Evolutionary conservation across 2,888 invertebrate genomes (phyloP).

Genomic region (Alcis repandata): DNA sequence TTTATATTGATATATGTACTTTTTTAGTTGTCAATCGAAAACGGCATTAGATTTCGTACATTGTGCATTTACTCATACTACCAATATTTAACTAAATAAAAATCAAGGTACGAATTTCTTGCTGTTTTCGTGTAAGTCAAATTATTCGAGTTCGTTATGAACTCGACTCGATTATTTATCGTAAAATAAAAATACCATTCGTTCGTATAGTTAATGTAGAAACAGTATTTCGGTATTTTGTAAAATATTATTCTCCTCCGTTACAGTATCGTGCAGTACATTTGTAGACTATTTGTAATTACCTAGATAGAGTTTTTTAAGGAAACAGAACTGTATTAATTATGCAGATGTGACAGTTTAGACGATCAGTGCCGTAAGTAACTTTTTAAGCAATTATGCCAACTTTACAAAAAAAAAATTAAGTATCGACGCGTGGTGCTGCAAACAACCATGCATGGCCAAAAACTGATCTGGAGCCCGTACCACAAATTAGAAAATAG

Average conservation of each 20-base stretch:
- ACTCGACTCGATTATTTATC: slow-evolving; percentile 61
- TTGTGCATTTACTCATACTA: slow-evolving; percentile 67
- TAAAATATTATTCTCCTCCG: slow-evolving; percentile 58
- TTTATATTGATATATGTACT: slow-evolving; percentile 50
- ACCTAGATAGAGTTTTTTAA: slow-evolving; percentile 67
- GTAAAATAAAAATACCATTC: slow-evolving; percentile 68
- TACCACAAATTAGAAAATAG: too few relatives aligned
- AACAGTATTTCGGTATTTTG: slow-evolving; percentile 81
- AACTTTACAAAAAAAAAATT: too few relatives aligned
- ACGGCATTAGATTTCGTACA: slow-evolving; percentile 64
- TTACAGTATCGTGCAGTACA: slow-evolving; percentile 75
- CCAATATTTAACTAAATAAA: slow-evolving; percentile 54
- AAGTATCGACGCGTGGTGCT: too few relatives aligned
- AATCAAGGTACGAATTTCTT: slow-evolving; percentile 61
- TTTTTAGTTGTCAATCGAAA: slow-evolving; percentile 66
- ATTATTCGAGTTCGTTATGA: slow-evolving; percentile 65
- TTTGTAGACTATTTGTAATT: slow-evolving; percentile 71
- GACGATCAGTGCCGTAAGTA: too few relatives aligned
- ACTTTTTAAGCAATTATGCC: too few relatives aligned
- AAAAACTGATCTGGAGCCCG: too few relatives aligned
- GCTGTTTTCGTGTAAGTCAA: slow-evolving; percentile 70
- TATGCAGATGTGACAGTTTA: neutral
- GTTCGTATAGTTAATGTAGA: slow-evolving; percentile 69
- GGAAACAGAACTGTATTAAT: slow-evolving; percentile 40
- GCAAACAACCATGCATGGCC: too few relatives aligned